These are phyloP conservation scores for Endomychus coccineus DNA, from an alignment of 2,888 invertebrate genomes.

Conservation along the genomic window DNA sequence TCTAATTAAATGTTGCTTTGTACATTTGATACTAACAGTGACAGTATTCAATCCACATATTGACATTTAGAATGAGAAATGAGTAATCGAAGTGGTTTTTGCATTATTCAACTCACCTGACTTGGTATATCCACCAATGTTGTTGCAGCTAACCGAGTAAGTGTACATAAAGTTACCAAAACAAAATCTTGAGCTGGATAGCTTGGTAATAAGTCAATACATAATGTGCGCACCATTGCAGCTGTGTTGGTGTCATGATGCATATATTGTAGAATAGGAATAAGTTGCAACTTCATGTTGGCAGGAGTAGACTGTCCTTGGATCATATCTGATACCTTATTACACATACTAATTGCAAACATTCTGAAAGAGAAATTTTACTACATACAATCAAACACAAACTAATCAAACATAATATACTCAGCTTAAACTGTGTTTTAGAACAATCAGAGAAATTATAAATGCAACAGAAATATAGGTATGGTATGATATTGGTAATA, in stretches of 20 bases:
- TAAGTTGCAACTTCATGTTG: conserved; percentile 82
- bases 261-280: conserved; percentile 87
- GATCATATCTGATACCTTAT: conserved; percentile 92
- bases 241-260: conserved; percentile 66
- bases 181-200: conserved; percentile 77
- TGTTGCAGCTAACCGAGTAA: conserved; percentile 81
- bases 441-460: no score
- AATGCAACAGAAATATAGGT: no score
- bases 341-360: conserved; percentile 95
- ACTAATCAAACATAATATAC: not conserved
- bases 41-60: no score
- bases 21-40: no score
- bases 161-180: conserved; percentile 72
- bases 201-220: conserved; percentile 64
- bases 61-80: no score
- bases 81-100: no score
- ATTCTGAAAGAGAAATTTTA: conserved; percentile 49
- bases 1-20: no score
- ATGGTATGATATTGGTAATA: no score
- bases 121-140: conserved; percentile 86
- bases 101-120: conserved; percentile 68
- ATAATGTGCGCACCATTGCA: conserved; percentile 63
- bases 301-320: conserved; percentile 87
- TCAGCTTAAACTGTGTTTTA: no score
- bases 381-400: no score